Conservation (phyloP, 2,888 invertebrate species). For the Gandaritis pyraliata region DNA sequence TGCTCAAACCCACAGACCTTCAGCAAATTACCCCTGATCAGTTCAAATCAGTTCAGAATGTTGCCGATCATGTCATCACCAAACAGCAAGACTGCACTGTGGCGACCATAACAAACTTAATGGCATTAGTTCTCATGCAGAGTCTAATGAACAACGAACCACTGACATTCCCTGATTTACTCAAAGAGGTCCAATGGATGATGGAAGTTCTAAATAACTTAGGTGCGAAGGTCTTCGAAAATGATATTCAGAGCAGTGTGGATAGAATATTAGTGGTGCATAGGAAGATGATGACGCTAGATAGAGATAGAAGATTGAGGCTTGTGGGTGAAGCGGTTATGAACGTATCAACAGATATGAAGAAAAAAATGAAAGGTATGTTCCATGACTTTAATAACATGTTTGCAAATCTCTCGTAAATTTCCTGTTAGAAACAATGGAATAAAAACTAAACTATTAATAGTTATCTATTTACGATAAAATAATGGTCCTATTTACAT, state of each 20-base stretch:
- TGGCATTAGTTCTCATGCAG: slow-evolving; percentile 86
- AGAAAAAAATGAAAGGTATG: slow-evolving; percentile 80
- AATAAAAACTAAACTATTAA: too few relatives aligned
- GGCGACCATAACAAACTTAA: slow-evolving; percentile 89
- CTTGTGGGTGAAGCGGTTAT: slow-evolving; percentile 69
- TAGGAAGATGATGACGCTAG: slow-evolving; percentile 73
- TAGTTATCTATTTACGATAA: background rate
- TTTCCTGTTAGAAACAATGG: background rate
- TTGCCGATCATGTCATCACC: slow-evolving; percentile 88
- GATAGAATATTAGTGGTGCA: slow-evolving; percentile 86
- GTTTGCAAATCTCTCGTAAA: too few relatives aligned
- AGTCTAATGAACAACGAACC: slow-evolving; percentile 67
- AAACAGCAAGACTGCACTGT: slow-evolving; percentile 88
- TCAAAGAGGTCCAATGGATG: slow-evolving; percentile 82
- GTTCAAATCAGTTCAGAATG: slow-evolving; percentile 84
- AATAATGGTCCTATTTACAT: background rate
- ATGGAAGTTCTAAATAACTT: slow-evolving; percentile 66
- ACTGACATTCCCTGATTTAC: slow-evolving; percentile 73
- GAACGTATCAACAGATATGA: slow-evolving; percentile 70
- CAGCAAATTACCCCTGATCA: slow-evolving; percentile 86
- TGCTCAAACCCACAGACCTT: slow-evolving; percentile 81
- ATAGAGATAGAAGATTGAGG: slow-evolving; percentile 60
- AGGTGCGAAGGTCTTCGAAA: slow-evolving; percentile 78
- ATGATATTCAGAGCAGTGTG: slow-evolving; percentile 76
- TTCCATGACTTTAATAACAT: background rate